Percentiles rank a stretch among this genome's conserved stretches.
phyloP scores from a whole-genome alignment of 2,888 invertebrate species.

The Branchinecta sandiegonensis region DNA sequence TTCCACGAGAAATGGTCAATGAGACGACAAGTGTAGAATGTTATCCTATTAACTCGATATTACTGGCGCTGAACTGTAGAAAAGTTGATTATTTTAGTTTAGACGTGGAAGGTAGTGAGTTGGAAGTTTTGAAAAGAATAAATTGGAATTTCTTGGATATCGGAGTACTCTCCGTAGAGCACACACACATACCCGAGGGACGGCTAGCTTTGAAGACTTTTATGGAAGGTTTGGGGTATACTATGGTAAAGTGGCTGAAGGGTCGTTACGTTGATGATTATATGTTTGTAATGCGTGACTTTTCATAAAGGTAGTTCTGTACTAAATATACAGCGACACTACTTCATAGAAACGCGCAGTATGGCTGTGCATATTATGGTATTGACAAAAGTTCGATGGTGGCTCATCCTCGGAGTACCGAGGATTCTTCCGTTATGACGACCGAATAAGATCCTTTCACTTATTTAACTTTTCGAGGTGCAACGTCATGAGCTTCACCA shows the following conservation, averaged over 20 bases:
- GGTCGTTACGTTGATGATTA: background rate
- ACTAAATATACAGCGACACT: too few relatives aligned
- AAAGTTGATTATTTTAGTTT: slow-evolving; percentile 10
- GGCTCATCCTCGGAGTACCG: too few relatives aligned
- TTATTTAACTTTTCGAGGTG: too few relatives aligned
- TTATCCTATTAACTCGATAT: background rate
- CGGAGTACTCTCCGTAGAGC: background rate
- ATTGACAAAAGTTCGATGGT: too few relatives aligned
- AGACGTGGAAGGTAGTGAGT: background rate
- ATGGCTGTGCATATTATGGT: too few relatives aligned
- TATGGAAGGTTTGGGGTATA: background rate
- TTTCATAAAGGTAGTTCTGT: too few relatives aligned
- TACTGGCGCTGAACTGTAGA: background rate
- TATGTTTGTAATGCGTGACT: background rate
- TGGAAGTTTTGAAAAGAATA: background rate
- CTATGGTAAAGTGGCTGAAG: background rate
- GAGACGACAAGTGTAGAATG: background rate
- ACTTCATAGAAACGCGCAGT: too few relatives aligned
- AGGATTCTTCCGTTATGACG: too few relatives aligned
- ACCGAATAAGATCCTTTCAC: too few relatives aligned
- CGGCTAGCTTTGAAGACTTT: slow-evolving; percentile 1
- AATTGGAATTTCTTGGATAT: background rate
- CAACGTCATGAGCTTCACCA: too few relatives aligned
- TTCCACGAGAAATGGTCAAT: background rate
- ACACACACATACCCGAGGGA: background rate